phyloP scores from a whole-genome alignment of 2,797 vertebrate genomes.

The Loriculus beryllinus region DNA sequence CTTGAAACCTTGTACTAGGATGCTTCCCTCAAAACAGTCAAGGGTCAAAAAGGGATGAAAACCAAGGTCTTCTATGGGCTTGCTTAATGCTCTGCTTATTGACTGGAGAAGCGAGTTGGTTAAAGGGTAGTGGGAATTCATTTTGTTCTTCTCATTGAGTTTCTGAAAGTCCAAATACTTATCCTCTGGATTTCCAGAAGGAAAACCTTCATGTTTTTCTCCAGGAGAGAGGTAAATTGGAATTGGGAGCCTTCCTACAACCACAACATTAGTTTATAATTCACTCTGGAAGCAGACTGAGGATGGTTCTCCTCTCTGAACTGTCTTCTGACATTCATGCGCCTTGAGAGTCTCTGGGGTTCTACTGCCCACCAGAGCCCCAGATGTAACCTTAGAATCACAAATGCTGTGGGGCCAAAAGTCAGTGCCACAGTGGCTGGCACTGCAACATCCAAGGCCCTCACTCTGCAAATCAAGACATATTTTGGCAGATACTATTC shows the following conservation, averaged over 20 bases:
- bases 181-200: background rate
- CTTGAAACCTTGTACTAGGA: background rate
- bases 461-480: background rate
- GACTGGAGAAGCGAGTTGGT: background rate
- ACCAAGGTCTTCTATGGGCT: background rate
- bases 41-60: background rate
- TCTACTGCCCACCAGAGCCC: background rate
- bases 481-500: background rate
- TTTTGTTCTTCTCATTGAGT: background rate
- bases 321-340: rapidly evolving
- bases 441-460: background rate
- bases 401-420: background rate
- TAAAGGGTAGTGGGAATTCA: background rate
- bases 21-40: background rate
- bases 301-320: background rate
- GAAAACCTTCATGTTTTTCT: background rate
- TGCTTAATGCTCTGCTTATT: background rate
- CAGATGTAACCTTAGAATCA: background rate
- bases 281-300: background rate
- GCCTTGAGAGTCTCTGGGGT: background rate
- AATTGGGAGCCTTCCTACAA: background rate
- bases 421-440: background rate
- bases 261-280: background rate
- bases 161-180: background rate
- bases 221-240: background rate